Evolutionary conservation across 2,113 vertebrate species (phyloP).

Genomic region (Neotragus moschatus): DNA sequence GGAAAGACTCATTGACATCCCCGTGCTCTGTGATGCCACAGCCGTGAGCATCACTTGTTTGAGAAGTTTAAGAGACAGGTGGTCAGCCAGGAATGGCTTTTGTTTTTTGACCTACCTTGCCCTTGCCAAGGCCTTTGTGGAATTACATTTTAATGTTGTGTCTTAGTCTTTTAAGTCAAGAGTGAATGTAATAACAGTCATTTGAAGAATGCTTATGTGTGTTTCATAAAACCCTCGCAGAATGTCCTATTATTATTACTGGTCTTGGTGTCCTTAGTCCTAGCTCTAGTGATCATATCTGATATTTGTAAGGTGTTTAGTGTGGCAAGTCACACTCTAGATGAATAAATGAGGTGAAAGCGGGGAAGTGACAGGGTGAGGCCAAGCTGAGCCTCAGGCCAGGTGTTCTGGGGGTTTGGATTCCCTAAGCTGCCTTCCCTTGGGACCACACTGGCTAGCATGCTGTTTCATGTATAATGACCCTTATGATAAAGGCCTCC

Average conservation of each 20-base stretch:
- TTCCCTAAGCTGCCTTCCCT: not conserved
- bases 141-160: not conserved
- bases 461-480: not conserved
- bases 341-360: not conserved
- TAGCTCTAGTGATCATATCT: not conserved
- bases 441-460: not conserved
- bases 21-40: not conserved
- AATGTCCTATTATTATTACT: not conserved
- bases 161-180: not conserved
- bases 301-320: not conserved
- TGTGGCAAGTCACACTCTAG: not conserved
- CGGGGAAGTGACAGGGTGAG: not conserved
- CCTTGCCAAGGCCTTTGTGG: not conserved
- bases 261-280: not conserved
- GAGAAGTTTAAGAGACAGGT: not conserved
- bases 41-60: not conserved
- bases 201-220: not conserved
- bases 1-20: not conserved
- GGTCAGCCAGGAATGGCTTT: not conserved
- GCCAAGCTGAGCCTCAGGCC: not conserved
- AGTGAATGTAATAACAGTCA: not conserved
- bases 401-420: rapidly evolving
- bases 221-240: not conserved
- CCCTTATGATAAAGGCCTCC: not conserved
- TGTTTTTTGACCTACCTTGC: not conserved